Base-by-base conservation (phyloP, 2,113 vertebrate species). In the Orycteropus afer region DNA sequence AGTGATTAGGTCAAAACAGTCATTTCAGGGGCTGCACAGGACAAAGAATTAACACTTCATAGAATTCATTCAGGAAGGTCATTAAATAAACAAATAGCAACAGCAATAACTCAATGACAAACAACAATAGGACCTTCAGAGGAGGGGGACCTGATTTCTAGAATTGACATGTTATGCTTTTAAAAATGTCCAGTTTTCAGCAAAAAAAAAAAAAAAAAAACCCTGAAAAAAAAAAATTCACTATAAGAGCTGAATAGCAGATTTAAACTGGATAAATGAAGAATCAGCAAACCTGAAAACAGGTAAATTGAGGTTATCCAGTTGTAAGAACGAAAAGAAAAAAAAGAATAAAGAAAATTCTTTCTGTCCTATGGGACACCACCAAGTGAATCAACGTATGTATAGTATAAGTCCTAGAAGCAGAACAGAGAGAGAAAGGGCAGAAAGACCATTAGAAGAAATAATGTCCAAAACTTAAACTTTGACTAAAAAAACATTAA, bases 271-370 rank as follows among this genome's bases (percentile, higher is more conserved):
- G 59, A 59, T 86, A 25, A 84, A 71, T 20, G 65, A 63, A 53
- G n/a, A 57, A 59, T 51, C 34, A 65, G 4, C 63, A 57, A 93
- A 89, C 49, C 40, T 81, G n/a, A 96, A 86, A 77, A 81, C 29
- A 73, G 7, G 5, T 40, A 77, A 71, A 32, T 42, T 79, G 17
- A 88, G 57, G 57, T 79, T 63, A 82, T 87, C 9, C 18, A 59
- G 4, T 49, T 10, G 76, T 57, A 89, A 37, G 17, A 77, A 81
- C 6, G 49, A 51, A 29, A 34, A 77, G 49, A 59, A 63, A 76
- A 27, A 76, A 47, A 77, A 15, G 42, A 53, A 84, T 25, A 76
- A 49, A 40, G 25, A 91, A 42, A 14, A 55, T 4, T 4, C 13
- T 74, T 27, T 88, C n/a, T 73, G 12, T 59, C 3, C 3, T 37